These are phyloP conservation scores for Limosa lapponica DNA, from an alignment of 2,797 vertebrate genomes.

Conservation along the genomic window DNA sequence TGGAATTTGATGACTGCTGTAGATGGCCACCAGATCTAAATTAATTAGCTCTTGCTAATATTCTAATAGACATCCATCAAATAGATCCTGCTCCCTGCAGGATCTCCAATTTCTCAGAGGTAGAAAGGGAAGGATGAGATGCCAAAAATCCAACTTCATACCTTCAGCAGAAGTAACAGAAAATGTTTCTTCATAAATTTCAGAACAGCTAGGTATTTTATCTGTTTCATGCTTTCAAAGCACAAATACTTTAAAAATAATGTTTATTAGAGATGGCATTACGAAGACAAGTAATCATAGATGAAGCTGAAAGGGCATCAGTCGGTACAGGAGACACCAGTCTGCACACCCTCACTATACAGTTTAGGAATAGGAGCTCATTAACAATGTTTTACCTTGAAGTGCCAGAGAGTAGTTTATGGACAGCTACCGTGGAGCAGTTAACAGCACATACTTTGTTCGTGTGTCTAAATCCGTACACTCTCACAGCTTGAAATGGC, in stretches of 20 bases:
- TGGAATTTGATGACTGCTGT: not conserved
- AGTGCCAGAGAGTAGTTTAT: not conserved
- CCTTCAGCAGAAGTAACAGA: not conserved
- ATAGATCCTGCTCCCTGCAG: not conserved
- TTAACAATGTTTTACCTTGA: slow-evolving; percentile 4
- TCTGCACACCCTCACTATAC: not conserved
- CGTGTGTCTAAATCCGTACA: not conserved
- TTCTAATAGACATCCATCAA: not conserved
- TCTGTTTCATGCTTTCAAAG: not conserved
- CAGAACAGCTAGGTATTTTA: not conserved
- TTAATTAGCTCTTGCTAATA: not conserved
- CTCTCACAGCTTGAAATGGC: not conserved
- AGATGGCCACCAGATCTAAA: not conserved
- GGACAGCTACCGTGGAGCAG: not conserved
- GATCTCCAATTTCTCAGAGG: not conserved
- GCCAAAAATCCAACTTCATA: not conserved
- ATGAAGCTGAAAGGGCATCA: not conserved
- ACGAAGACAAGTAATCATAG: not conserved
- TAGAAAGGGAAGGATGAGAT: not conserved
- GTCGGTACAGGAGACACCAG: not conserved
- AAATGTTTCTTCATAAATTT: not conserved
- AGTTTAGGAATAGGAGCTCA: not conserved
- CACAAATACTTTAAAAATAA: not conserved
- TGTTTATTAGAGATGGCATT: not conserved
- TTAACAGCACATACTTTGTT: not conserved